These are phyloP conservation scores for Callimorpha dominula DNA, from an alignment of 2,888 invertebrate genomes.

Conservation along the genomic window DNA sequence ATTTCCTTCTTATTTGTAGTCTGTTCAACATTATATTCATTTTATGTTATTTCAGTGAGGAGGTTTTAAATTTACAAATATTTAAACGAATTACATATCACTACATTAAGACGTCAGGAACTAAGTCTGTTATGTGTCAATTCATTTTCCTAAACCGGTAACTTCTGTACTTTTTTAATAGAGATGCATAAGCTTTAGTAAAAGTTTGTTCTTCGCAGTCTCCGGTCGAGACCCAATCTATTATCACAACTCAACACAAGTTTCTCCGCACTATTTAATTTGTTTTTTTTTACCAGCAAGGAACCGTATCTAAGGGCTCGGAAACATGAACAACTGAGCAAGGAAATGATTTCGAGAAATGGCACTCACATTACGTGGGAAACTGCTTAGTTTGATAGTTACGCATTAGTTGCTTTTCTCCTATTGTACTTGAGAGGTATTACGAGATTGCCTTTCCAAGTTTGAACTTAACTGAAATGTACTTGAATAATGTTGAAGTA, in stretches of 20 bases:
- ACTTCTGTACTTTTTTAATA: constrained; percentile 17
- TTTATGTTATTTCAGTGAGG: too few relatives aligned
- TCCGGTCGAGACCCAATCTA: constrained; percentile 21
- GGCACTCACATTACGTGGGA: constrained; percentile 1
- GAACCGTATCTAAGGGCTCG: not conserved
- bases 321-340: constrained; percentile 1
- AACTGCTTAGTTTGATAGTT: constrained; percentile 5
- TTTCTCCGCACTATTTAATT: constrained; percentile 15
- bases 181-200: constrained; percentile 19
- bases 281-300: constrained; percentile 9
- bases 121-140: not conserved
- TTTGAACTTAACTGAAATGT: not conserved
- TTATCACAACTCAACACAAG: constrained; percentile 16
- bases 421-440: not conserved
- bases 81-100: not conserved
- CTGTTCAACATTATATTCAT: too few relatives aligned
- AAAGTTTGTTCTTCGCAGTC: constrained; percentile 21
- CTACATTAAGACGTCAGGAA: not conserved
- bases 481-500: not conserved
- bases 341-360: constrained; percentile 4
- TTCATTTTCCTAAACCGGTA: not conserved
- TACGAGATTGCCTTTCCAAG: not conserved
- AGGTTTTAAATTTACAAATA: too few relatives aligned
- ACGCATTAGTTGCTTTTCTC: not conserved
- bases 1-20: too few relatives aligned